Evolutionary conservation across 2,797 vertebrate species (phyloP).

Genomic region (Gymnoscopelus microlampas): DNA sequence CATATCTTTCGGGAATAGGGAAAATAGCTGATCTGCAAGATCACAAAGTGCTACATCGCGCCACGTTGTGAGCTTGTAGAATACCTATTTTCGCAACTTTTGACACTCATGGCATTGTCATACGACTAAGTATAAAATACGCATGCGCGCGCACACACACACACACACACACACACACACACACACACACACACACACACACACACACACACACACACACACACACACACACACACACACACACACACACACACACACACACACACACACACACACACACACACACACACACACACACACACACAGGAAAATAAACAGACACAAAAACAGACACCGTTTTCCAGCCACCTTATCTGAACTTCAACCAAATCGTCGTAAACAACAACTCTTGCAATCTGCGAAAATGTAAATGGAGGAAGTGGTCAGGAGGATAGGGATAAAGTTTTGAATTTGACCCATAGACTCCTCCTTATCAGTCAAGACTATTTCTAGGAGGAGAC

Average conservation of each 20-base stretch:
- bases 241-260: not conserved
- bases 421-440: not conserved
- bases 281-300: not conserved
- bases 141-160: too few relatives aligned
- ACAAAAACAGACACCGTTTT: not conserved
- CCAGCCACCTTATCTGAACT: not conserved
- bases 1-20: too few relatives aligned
- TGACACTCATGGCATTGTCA: too few relatives aligned
- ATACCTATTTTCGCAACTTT: too few relatives aligned
- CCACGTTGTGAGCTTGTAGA: too few relatives aligned
- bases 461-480: not conserved
- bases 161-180: too few relatives aligned
- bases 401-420: conserved; percentile 17
- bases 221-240: conserved; percentile 1
- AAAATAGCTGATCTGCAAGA: too few relatives aligned
- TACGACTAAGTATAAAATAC: too few relatives aligned
- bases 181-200: too few relatives aligned
- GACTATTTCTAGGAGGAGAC: conserved; percentile 3
- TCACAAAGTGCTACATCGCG: too few relatives aligned
- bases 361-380: conserved; percentile 8
- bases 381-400: not conserved
- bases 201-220: not conserved
- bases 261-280: not conserved
- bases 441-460: not conserved
- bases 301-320: not conserved